Conservation (phyloP, 2,888 invertebrate genomes). For the Labia minor region DNA sequence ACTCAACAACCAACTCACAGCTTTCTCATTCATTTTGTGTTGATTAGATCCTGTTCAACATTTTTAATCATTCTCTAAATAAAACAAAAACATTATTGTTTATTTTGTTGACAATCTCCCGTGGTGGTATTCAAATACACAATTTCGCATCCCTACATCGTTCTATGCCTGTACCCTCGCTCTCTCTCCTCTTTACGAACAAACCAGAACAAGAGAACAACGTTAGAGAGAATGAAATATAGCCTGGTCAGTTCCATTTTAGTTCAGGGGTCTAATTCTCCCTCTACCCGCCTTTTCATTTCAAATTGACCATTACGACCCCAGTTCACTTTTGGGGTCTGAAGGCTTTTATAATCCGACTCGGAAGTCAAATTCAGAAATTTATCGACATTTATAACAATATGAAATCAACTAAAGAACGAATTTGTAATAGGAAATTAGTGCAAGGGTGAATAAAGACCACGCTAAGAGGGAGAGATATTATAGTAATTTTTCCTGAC, state of each 20-base stretch:
- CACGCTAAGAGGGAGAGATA: too few species aligned
- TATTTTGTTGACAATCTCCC: background rate
- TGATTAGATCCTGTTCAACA: conserved; percentile 13
- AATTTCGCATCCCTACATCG: background rate
- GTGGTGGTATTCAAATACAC: background rate
- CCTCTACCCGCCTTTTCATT: too few species aligned
- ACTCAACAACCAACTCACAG: background rate
- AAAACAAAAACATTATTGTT: background rate
- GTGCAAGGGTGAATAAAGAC: too few species aligned
- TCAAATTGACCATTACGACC: conserved; percentile 8
- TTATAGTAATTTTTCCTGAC: background rate
- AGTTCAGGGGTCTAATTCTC: background rate
- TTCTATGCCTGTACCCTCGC: background rate
- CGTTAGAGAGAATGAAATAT: background rate
- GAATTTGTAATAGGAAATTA: background rate
- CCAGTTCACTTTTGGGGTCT: background rate
- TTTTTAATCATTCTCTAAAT: conserved; percentile 1
- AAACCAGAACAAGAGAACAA: background rate
- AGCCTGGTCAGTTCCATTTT: conserved; percentile 1
- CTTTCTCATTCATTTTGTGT: conserved; percentile 2
- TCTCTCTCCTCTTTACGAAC: background rate
- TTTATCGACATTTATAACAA: conserved; percentile 6
- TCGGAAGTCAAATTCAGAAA: conserved; percentile 13
- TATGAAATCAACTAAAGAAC: background rate
- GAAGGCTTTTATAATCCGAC: conserved; percentile 2